phyloP scores from a whole-genome alignment of 2,113 vertebrate genomes.

The Orthonyx spaldingii region DNA sequence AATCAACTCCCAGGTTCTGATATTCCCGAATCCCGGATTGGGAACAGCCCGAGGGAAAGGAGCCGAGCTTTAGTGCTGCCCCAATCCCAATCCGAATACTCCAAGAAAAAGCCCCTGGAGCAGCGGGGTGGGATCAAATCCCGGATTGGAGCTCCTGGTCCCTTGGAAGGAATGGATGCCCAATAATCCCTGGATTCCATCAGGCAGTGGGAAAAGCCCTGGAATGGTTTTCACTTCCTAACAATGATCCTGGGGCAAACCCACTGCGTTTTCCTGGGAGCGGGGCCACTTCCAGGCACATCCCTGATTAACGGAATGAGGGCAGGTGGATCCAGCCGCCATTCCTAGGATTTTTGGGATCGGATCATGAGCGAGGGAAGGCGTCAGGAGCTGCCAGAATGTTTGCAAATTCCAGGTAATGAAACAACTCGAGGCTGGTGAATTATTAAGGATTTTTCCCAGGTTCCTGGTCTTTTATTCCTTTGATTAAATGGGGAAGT shows the following conservation, averaged over 20 bases:
- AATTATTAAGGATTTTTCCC: constrained; percentile 20
- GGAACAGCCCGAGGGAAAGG: constrained; percentile 11
- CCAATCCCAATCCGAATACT: neutral
- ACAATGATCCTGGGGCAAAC: neutral
- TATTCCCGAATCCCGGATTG: neutral
- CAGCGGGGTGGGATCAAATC: neutral
- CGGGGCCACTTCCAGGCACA: neutral
- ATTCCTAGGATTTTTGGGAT: neutral
- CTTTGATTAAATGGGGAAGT: constrained; percentile 26
- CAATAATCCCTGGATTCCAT: neutral
- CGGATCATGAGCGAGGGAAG: rapidly evolving
- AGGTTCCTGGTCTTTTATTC: constrained; percentile 48
- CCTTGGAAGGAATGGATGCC: neutral
- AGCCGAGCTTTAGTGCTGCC: neutral
- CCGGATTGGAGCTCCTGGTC: neutral
- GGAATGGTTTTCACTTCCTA: neutral
- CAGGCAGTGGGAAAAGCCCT: neutral
- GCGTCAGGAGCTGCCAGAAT: neutral
- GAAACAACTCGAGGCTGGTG: neutral
- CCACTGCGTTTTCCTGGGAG: neutral
- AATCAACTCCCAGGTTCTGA: neutral
- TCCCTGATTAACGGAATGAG: neutral
- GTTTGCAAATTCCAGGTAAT: neutral
- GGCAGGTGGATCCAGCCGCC: neutral
- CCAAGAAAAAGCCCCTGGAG: neutral